Evolutionary conservation across 2,888 invertebrate species (phyloP).

Genomic region (Drosophila prostipennis): DNA sequence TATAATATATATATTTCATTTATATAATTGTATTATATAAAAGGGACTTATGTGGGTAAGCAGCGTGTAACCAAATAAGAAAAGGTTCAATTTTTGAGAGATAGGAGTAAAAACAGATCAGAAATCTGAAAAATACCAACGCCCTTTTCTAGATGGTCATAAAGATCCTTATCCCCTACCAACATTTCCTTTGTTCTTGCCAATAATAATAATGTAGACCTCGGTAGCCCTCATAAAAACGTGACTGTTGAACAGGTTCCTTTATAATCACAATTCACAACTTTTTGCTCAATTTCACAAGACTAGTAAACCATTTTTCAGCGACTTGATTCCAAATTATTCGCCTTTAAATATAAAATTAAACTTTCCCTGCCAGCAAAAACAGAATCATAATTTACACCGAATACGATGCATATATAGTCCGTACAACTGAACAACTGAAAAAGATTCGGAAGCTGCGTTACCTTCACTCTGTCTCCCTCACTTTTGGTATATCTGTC

Average conservation of each 20-base stretch:
- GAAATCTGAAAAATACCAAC: too few species aligned
- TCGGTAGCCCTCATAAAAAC: neutral
- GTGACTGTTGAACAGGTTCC: neutral
- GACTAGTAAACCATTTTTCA: neutral
- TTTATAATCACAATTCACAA: neutral
- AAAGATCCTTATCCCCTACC: neutral
- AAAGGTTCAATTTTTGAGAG: too few species aligned
- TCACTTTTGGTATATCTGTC: neutral
- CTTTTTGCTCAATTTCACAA: neutral
- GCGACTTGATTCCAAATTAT: neutral
- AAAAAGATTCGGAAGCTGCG: constrained; percentile 22
- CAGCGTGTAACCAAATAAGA: too few species aligned
- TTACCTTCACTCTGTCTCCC: constrained; percentile 6
- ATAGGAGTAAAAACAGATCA: too few species aligned
- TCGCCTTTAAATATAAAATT: constrained; percentile 38
- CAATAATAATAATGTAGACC: neutral
- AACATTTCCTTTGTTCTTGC: neutral
- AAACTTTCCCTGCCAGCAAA: constrained; percentile 41
- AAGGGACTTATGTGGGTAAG: too few species aligned
- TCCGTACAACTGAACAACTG: constrained; percentile 3
- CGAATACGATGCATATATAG: constrained; percentile 3
- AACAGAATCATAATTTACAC: constrained; percentile 13
- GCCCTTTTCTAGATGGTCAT: neutral
- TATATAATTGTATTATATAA: too few species aligned
- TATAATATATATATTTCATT: too few species aligned